Evolutionary conservation across 1,140 invertebrate genomes (phyloP), one percentile per base, ranked within the genome.

Genomic region (Ladona fulva): DNA sequence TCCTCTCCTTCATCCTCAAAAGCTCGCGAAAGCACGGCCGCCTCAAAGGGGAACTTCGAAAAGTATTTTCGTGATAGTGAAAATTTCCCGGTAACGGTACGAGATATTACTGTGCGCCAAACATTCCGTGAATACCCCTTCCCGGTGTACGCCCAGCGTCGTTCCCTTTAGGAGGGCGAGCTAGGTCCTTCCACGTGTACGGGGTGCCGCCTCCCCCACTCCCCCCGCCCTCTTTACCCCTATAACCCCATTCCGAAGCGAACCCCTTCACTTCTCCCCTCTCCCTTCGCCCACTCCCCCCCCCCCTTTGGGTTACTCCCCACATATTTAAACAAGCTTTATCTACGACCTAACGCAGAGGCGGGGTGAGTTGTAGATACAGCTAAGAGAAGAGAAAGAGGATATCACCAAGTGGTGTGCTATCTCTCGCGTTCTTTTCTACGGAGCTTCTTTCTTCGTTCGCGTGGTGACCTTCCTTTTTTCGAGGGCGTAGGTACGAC

Each of bases 271-370:
- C 52, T 66, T 37, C 52, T 66, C 12, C 52, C 52, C 52, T 66
- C 52, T 12, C 52, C 52, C n/a, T 12, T 19, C 52, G 52, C 16
- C 52, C 52, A 16, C 52, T 66, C 52, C 52, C 52, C n/a, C 52
- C 52, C 12, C n/a, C 16, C 12, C n/a, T 22, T 5, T 22, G n/a
- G n/a, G 16, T 66, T 22, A 16, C 52, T 66, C 52, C 52, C n/a
- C 52, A 66, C 52, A 66, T 66, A 66, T 66, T 66, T 66, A 66
- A 66, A 66, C 52, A 66, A 66, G 52, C 52, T 66, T 66, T 66
- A 66, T 66, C 52, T 66, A 66, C 52, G 52, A 66, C 52, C 52
- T 22, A 66, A 22, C 52, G n/a, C 16, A 66, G 52, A 22, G 52
- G 52, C 52, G 52, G 52, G n/a, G 52, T 66, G 52, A 19, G 52